A percentile compares a stretch with the other conserved stretches of the same genome.
Evolutionary conservation across 2,113 vertebrate species (phyloP).

Genomic region (Pleuronectes platessa): DNA sequence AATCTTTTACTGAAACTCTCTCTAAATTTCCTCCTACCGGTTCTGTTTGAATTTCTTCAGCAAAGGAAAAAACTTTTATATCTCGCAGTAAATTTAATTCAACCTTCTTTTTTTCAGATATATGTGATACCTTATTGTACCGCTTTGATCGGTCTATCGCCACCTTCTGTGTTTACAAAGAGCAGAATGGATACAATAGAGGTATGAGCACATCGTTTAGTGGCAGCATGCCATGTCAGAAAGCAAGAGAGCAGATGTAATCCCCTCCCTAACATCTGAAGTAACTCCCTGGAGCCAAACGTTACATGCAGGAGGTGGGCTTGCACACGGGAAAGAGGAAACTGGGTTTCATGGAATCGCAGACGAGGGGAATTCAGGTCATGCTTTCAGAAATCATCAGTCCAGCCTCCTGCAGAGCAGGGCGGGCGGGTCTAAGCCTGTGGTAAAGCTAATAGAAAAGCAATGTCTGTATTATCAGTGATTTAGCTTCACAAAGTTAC

Average conservation of each 20-base stretch:
- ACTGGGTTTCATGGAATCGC: constrained; percentile 49
- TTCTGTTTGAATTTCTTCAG: constrained; percentile 8
- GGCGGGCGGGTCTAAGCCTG: constrained; percentile 37
- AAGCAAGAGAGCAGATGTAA: constrained; percentile 60
- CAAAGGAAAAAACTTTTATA: too few relatives aligned
- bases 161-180: constrained; percentile 40
- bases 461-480: constrained; percentile 45
- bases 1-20: constrained; percentile 11
- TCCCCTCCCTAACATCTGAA: constrained; percentile 54
- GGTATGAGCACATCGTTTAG: constrained; percentile 51
- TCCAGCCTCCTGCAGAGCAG: constrained; percentile 54
- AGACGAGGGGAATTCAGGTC: constrained; percentile 49
- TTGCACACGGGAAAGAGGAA: constrained; percentile 52
- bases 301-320: constrained; percentile 67
- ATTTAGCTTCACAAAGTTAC: constrained; percentile 52
- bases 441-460: constrained; percentile 44
- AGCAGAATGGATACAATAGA: constrained; percentile 41
- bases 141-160: constrained; percentile 41
- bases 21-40: constrained; percentile 32
- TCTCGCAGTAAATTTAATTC: constrained; percentile 20
- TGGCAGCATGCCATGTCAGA: constrained; percentile 68
- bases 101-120: neutral
- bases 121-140: constrained; percentile 28
- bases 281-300: constrained; percentile 50
- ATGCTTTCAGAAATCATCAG: constrained; percentile 65